phyloP scores from a whole-genome alignment of 2,888 invertebrate species.

The Patella ulyssiponensis region DNA sequence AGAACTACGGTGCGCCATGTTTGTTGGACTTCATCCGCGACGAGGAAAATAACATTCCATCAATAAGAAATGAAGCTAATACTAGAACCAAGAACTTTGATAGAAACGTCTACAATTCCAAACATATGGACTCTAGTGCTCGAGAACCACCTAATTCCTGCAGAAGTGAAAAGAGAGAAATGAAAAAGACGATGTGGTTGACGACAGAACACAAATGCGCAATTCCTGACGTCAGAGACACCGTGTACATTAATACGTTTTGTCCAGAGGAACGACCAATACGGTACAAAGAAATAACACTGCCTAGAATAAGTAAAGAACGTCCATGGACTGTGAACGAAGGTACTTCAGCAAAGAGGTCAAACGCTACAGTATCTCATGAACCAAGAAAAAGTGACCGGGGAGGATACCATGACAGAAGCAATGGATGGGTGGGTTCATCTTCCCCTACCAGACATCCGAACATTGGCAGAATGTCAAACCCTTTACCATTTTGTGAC shows the following conservation, averaged over 20 bases:
- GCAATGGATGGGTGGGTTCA: neutral
- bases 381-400: neutral
- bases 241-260: slow-evolving; percentile 36
- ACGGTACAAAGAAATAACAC: slow-evolving; percentile 19
- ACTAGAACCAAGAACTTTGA: neutral
- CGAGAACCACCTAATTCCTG: neutral
- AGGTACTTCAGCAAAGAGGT: slow-evolving; percentile 25
- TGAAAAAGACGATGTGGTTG: neutral
- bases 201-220: slow-evolving; percentile 11
- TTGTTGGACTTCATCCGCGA: neutral
- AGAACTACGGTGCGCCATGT: neutral
- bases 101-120: neutral
- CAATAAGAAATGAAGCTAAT: neutral
- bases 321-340: slow-evolving; percentile 33
- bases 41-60: neutral
- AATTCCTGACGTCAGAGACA: slow-evolving; percentile 31
- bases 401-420: neutral
- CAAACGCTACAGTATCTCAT: neutral
- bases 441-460: neutral
- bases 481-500: neutral
- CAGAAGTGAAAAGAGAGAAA: neutral
- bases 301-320: slow-evolving; percentile 22
- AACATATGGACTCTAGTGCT: neutral
- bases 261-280: slow-evolving; percentile 34
- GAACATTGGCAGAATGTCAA: neutral